Evolutionary conservation across 1,140 invertebrate genomes (phyloP), one percentile per base, ranked within the genome.

Genomic region (Akabosia matsudoensis): DNA sequence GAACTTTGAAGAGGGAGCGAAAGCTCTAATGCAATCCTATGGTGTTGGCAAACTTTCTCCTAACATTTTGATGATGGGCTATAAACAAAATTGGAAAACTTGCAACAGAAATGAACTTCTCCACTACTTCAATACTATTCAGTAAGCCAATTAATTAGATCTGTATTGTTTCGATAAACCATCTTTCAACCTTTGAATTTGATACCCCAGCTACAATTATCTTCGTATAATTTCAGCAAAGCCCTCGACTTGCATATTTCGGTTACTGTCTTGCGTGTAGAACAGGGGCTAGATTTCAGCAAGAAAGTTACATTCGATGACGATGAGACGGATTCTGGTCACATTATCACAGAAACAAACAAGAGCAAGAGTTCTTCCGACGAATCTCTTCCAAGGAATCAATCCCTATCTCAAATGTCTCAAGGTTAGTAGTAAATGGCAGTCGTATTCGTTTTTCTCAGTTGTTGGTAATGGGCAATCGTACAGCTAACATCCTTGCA

Each of bases 211-310:
- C 56, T 10, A 18, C 54, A 24, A 61, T 54, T 54, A 16, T 33
- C 24, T 75, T 24, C 52, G 54, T 76, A 64, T 37, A 79, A 75
- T 87, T 86, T 83, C 84, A 97, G 94, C 85, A 94, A 94, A 87
- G 93, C 95, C 0, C 88, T 98, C 79, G 95, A 98, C 85, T 90
- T 96, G 86, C 92, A 97, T 83, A 89, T 95, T 85, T 94, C 94
- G 7, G 89, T 98, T 30, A 93, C 92, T 10, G 90, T 99, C 75
- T 85, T 98, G 2, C 88, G 95, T 61, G 86, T 96, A 1, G 89
- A 90, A 74, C 91, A 92, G 78, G 95, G 96, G 0, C 87, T 96
- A 33, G 92, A 94, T 85, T 90, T 79, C 61, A 79, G 78, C 45
- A 81, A 81, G 33, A 74, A 79, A 37, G 78, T 81, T n/a, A 79